These are phyloP conservation scores for Lasioglossum vierecki DNA, from an alignment of 2,888 invertebrate genomes.

Conservation along the genomic window DNA sequence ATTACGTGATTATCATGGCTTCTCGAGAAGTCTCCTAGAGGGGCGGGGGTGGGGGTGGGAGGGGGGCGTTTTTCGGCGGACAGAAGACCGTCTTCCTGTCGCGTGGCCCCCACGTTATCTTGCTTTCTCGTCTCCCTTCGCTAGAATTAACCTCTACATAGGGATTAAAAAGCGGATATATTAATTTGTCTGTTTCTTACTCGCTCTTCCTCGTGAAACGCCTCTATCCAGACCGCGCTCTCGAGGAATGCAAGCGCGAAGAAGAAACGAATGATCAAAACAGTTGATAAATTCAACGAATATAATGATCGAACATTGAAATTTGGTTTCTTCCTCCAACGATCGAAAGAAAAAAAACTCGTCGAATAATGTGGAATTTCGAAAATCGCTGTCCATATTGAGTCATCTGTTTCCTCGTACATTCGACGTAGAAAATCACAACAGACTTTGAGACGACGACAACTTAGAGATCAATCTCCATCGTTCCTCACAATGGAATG, in stretches of 20 bases:
- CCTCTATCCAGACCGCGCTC: constrained; percentile 9
- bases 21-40: constrained; percentile 54
- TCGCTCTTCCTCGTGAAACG: constrained; percentile 42
- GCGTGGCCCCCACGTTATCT: constrained; percentile 82
- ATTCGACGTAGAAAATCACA: constrained; percentile 52
- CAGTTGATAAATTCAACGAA: too few species aligned
- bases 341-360: background rate
- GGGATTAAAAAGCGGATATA: constrained; percentile 84
- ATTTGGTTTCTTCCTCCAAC: background rate
- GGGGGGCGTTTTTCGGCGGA: constrained; percentile 49
- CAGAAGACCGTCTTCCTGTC: constrained; percentile 81
- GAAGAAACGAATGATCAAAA: too few species aligned
- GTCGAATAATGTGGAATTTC: background rate
- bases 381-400: constrained; percentile 5
- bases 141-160: constrained; percentile 82
- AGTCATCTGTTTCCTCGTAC: constrained; percentile 33
- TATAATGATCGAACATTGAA: too few species aligned
- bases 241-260: constrained; percentile 34
- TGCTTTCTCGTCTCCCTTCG: constrained; percentile 80
- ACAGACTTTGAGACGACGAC: constrained; percentile 51
- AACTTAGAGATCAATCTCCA: constrained; percentile 53
- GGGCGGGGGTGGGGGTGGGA: constrained; percentile 45
- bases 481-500: constrained; percentile 23
- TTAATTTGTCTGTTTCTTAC: constrained; percentile 78
- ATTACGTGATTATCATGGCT: constrained; percentile 77